Evolutionary conservation across 2,797 vertebrate genomes (phyloP), one percentile per base, ranked within the genome.

Genomic region (Buphagus erythrorhynchus): DNA sequence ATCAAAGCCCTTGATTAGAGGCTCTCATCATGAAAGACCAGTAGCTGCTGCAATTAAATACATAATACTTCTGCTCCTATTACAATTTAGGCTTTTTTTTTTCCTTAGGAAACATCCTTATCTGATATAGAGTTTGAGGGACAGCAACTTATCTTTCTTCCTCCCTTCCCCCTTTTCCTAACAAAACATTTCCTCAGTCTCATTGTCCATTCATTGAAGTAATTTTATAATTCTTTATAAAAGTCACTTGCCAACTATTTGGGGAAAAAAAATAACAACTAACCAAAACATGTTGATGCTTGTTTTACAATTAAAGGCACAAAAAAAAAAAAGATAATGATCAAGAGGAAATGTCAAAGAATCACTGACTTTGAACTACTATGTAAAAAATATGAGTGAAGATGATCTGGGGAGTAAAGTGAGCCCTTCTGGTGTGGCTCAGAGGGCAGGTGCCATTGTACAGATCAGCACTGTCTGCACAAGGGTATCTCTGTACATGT

Each of bases 1-100:
- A 98, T 98, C 98, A 98, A 73, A 96, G 85, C 59, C 77, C 88
- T 94, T 98, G 97, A 98, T 98, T 98, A 98, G 97, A 98, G 98
- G 93, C 75, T 98, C 63, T 83, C 93, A 71, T 94, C 88, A 87
- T 96, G 88, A 97, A 98, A 98, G 97, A 96, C 81, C 84, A 94
- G 96, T 97, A 95, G 84, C 88, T 97, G 21, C 68, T 96, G 95
- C 88, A 96, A 92, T 98, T 98, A 98, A 98, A 96, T 96, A 93
- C 91, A 61, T 91, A 93, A 91, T 96, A 94, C 88, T 93, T 95
- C 67, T 97, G 59, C 46, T 93, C 46, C 83, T 93, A 90, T 90
- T 97, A 92, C 92, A 93, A 55, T 94, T 95, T 83, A 86, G 66
- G 73, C 74, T 78, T 84, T 95, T 59, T 65, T 63, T 77, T 93